These are phyloP conservation scores for Enteromius paludinosus DNA, from an alignment of 2,797 vertebrate species.

Conservation along the genomic window DNA sequence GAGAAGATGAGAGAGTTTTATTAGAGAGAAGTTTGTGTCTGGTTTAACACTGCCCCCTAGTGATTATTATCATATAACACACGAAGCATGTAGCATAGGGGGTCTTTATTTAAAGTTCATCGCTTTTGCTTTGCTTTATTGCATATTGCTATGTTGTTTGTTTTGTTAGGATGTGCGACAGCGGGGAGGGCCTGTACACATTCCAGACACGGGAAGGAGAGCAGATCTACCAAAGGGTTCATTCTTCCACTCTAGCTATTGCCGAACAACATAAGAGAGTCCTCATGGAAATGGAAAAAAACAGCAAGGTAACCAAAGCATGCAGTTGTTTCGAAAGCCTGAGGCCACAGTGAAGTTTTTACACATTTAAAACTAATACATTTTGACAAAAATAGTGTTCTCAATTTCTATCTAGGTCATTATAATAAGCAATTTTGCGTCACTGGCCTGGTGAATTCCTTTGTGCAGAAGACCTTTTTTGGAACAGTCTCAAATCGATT, in stretches of 20 bases:
- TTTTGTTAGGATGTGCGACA: slow-evolving; percentile 89
- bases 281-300: slow-evolving; percentile 94
- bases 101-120: slow-evolving; percentile 8
- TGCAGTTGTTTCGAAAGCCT: background rate
- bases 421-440: background rate
- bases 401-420: background rate
- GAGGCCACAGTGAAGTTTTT: background rate
- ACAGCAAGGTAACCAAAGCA: slow-evolving; percentile 79
- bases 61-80: slow-evolving; percentile 22
- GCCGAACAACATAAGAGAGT: slow-evolving; percentile 95
- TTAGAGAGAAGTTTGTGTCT: background rate
- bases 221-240: slow-evolving; percentile 95
- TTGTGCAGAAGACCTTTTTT: background rate
- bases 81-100: background rate
- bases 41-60: slow-evolving; percentile 47
- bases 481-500: background rate
- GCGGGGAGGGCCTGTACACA: slow-evolving; percentile 95
- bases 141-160: slow-evolving; percentile 23
- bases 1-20: slow-evolving; percentile 39
- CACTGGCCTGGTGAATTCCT: background rate
- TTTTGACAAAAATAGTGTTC: background rate
- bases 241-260: slow-evolving; percentile 90
- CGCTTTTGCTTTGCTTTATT: background rate
- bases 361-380: background rate
- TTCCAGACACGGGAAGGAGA: slow-evolving; percentile 96